These are phyloP conservation scores for Myiozetetes cayanensis DNA, from an alignment of 2,113 vertebrate genomes.

Conservation along the genomic window DNA sequence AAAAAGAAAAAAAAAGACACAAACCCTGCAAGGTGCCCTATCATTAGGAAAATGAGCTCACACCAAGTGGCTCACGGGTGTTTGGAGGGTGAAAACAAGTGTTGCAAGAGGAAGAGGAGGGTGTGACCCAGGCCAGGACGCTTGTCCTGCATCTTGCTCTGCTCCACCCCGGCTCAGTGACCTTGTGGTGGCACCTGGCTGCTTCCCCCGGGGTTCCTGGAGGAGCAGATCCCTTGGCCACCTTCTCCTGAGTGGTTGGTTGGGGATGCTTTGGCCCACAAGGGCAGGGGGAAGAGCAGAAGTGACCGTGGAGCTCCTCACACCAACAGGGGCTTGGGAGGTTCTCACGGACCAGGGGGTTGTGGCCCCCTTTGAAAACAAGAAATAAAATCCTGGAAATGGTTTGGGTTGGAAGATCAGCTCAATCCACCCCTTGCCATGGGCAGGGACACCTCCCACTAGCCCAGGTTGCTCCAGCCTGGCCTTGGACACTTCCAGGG, in stretches of 20 bases:
- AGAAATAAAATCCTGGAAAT: too few relatives aligned
- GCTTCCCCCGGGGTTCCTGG: neutral
- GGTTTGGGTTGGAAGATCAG: neutral
- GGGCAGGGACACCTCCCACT: neutral
- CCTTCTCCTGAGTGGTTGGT: neutral
- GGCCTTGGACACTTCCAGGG: neutral
- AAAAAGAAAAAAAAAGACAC: neutral
- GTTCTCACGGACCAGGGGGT: fast-evolving
- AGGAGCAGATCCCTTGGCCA: neutral
- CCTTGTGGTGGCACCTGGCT: neutral
- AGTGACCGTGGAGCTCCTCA: fast-evolving
- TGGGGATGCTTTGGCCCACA: fast-evolving
- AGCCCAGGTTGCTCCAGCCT: fast-evolving
- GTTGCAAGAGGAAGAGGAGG: neutral
- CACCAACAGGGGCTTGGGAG: neutral
- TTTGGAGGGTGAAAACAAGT: neutral
- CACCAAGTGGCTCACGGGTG: neutral
- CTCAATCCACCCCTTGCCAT: neutral
- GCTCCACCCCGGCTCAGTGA: neutral
- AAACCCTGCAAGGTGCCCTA: neutral
- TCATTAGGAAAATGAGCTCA: neutral
- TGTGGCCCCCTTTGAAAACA: neutral
- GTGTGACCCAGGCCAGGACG: neutral
- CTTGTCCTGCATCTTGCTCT: neutral
- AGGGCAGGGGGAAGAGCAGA: neutral